phyloP scores from a whole-genome alignment of 2,888 invertebrate species.

The Laspeyria flexula region DNA sequence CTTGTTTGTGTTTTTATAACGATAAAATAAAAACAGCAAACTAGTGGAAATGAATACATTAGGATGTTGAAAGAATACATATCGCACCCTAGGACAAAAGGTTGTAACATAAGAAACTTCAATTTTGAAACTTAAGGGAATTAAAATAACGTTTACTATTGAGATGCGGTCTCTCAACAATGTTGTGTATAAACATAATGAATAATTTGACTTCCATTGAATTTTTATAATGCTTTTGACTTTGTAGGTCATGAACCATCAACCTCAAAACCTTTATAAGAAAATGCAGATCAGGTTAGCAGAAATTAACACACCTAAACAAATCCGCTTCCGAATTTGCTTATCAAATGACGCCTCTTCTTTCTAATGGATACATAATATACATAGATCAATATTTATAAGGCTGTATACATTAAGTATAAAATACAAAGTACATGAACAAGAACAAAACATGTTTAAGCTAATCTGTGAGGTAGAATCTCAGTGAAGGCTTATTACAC shows the following conservation, averaged over 20 bases:
- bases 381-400: background rate
- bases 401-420: constrained; percentile 4
- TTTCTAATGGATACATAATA: background rate
- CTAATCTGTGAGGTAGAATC: constrained; percentile 20
- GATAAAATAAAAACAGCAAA: too few species aligned
- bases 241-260: constrained; percentile 63
- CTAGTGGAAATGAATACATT: too few species aligned
- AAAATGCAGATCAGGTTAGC: constrained; percentile 63
- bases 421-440: constrained; percentile 3
- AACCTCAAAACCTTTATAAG: constrained; percentile 67
- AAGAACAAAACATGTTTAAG: constrained; percentile 15
- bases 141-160: too few species aligned
- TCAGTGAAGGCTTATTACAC: constrained; percentile 37
- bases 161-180: too few species aligned
- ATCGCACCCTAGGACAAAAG: too few species aligned
- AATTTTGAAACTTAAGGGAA: too few species aligned
- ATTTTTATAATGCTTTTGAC: constrained; percentile 46
- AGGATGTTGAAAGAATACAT: too few species aligned
- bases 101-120: too few species aligned
- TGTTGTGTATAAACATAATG: too few species aligned
- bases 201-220: constrained; percentile 13
- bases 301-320: constrained; percentile 67
- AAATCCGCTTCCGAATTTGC: constrained; percentile 52
- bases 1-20: too few species aligned
- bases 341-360: constrained; percentile 36